Evolutionary conservation across 2,797 vertebrate genomes (phyloP).

Genomic region (Bradypus variegatus): DNA sequence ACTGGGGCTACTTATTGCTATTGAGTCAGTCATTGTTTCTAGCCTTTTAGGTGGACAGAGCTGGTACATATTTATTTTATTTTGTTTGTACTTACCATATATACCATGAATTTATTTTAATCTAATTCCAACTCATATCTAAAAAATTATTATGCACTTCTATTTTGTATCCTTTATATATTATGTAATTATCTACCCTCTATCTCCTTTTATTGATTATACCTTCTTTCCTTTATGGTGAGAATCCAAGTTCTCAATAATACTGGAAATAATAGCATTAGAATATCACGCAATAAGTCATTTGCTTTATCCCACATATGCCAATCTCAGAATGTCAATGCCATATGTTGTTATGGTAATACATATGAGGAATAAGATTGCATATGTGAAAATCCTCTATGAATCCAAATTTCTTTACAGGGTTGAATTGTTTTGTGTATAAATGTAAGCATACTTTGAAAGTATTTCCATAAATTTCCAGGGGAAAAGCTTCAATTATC

Average conservation of each 20-base stretch:
- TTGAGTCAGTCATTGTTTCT: neutral
- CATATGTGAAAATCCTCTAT: neutral
- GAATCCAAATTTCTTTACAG: neutral
- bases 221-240: neutral
- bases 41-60: neutral
- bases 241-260: neutral
- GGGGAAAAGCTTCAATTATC: neutral
- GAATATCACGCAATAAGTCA: neutral
- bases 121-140: neutral
- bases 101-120: neutral
- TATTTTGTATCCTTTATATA: neutral
- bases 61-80: constrained; percentile 12
- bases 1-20: neutral
- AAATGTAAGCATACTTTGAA: neutral
- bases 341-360: neutral
- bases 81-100: constrained; percentile 7
- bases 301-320: neutral
- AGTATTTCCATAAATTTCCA: neutral
- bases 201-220: neutral
- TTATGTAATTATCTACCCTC: no score
- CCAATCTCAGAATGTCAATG: neutral
- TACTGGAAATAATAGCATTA: neutral
- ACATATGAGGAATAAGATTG: neutral
- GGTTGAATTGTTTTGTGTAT: neutral
- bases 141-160: neutral